phyloP scores from a whole-genome alignment of 2,113 vertebrate species.

The Candoia aspera region DNA sequence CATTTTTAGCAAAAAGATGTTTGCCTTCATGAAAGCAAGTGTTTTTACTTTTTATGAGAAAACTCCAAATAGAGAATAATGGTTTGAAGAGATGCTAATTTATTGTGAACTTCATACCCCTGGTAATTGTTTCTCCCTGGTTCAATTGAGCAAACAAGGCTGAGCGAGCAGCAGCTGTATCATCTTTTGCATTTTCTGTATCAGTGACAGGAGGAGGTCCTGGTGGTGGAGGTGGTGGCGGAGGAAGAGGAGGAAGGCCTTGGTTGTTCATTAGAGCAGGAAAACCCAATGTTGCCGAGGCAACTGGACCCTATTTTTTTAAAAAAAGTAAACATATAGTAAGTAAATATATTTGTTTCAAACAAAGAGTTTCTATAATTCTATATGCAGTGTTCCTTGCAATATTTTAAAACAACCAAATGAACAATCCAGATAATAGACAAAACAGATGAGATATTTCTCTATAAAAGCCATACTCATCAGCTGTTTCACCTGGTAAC shows the following conservation, averaged over 20 bases:
- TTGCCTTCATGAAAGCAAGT: not conserved
- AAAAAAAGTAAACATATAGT: conserved; percentile 13
- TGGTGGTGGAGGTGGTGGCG: conserved; percentile 78
- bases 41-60: not conserved
- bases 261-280: conserved; percentile 63
- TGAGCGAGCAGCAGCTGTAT: conserved; percentile 74
- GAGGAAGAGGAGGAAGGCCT: conserved; percentile 69
- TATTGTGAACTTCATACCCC: conserved; percentile 76
- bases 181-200: conserved; percentile 66
- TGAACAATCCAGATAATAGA: not conserved
- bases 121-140: conserved; percentile 91
- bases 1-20: not conserved
- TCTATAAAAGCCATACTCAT: not conserved
- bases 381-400: not conserved
- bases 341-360: not conserved
- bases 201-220: conserved; percentile 80
- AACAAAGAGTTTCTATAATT: not conserved
- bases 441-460: not conserved
- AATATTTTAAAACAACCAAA: not conserved
- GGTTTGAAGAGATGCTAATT: not conserved
- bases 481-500: not conserved
- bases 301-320: conserved; percentile 81
- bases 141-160: conserved; percentile 93
- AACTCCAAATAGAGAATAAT: too few species aligned
- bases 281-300: conserved; percentile 71